Percentiles rank a stretch among this genome's conserved stretches.
Evolutionary conservation across 1,140 invertebrate species (phyloP).

Genomic region (Bombyx mori): ASM3026992v2 NC_085120.1:2380001-2380500

Average conservation of each 20-base stretch:
- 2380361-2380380: background rate
- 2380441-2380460: too few relatives aligned
- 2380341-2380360: conserved; percentile 4
- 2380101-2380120: too few relatives aligned
- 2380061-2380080: too few relatives aligned
- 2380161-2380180: conserved; percentile 1
- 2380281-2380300: conserved; percentile 7
- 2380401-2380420: conserved; percentile 5
- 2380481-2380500: too few relatives aligned
- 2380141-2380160: background rate
- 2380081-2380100: too few relatives aligned
- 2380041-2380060: too few relatives aligned
- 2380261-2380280: conserved; percentile 3
- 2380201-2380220: conserved; percentile 1
- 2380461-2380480: too few relatives aligned
- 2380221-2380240: background rate
- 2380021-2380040: too few relatives aligned
- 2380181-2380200: background rate
- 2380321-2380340: conserved; percentile 9
- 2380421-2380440: background rate
- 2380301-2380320: conserved; percentile 10
- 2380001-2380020: too few relatives aligned
- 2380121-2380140: background rate
- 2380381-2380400: conserved; percentile 17
- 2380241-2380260: conserved; percentile 14